Percentiles rank a stretch among this genome's conserved stretches.
These are phyloP conservation scores for Hozukius guyotensis DNA, from an alignment of 2,797 vertebrate genomes.

Conservation along the genomic window DNA sequence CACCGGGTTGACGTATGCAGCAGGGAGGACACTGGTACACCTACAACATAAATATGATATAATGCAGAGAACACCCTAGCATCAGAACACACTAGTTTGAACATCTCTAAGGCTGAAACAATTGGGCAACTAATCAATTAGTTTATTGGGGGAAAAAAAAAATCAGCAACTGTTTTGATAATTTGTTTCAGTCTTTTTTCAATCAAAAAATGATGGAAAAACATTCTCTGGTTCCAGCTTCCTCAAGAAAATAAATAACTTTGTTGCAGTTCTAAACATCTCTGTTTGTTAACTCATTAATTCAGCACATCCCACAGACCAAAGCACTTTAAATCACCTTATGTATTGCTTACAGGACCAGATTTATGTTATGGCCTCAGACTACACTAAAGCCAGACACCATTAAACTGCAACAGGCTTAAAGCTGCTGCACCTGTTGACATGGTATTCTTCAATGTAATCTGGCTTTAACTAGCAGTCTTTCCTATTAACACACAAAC, in stretches of 20 bases:
- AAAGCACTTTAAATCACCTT: not conserved
- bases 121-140: not conserved
- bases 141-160: not conserved
- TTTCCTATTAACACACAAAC: not conserved
- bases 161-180: not conserved
- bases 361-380: not conserved
- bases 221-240: not conserved
- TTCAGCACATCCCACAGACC: not conserved
- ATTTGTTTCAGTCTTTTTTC: not conserved
- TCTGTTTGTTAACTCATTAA: not conserved
- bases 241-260: not conserved
- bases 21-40: slow-evolving; percentile 39
- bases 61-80: not conserved
- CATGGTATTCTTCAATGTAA: not conserved
- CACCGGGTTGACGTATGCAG: slow-evolving; percentile 15
- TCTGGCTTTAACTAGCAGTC: not conserved
- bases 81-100: not conserved
- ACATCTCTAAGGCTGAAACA: not conserved
- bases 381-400: not conserved
- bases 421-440: not conserved
- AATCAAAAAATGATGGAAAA: not conserved
- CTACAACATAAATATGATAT: slow-evolving; percentile 12
- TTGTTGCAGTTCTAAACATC: not conserved
- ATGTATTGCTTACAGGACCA: not conserved
- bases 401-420: not conserved